Conservation (phyloP, 37 sponge, comb jelly and placozoan species). For the Aplysina aerophoba region DNA sequence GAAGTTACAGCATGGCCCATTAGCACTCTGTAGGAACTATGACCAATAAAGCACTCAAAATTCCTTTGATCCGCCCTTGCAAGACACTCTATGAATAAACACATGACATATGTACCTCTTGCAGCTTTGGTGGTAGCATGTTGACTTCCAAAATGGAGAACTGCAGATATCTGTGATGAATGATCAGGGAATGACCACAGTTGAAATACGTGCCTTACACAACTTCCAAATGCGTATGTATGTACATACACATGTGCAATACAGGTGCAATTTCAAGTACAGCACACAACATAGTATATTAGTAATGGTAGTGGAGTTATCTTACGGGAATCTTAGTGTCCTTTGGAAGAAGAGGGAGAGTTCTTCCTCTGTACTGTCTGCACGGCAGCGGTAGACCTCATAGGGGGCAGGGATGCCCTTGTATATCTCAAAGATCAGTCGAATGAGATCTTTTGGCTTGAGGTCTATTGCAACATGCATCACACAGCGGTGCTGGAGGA, state of each 20-base stretch:
- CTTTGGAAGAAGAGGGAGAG: conserved; percentile 62
- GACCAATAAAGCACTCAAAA: too few species aligned
- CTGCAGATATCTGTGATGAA: conserved; percentile 19
- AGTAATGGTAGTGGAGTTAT: too few species aligned
- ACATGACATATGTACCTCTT: conserved; percentile 59
- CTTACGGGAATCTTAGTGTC: conserved; percentile 5
- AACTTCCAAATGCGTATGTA: too few species aligned
- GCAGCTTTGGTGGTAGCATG: conserved; percentile 57
- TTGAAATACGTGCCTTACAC: too few species aligned
- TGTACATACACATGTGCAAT: too few species aligned
- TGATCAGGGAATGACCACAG: too few species aligned
- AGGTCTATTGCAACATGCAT: background rate
- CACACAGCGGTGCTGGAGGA: background rate
- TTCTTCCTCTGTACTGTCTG: conserved; percentile 68
- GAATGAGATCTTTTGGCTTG: conserved; percentile 30
- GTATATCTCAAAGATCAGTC: conserved; percentile 50
- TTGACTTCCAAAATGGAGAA: conserved; percentile 59
- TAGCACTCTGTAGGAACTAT: too few species aligned
- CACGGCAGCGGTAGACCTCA: conserved; percentile 40
- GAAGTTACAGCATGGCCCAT: too few species aligned
- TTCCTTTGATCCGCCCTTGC: too few species aligned
- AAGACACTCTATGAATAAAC: too few species aligned
- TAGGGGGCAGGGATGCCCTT: conserved; percentile 52
- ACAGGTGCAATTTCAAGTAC: background rate
- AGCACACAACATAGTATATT: background rate